Base-by-base conservation (phyloP, 2,888 invertebrate species). In the Trichacis sp. region DNA sequence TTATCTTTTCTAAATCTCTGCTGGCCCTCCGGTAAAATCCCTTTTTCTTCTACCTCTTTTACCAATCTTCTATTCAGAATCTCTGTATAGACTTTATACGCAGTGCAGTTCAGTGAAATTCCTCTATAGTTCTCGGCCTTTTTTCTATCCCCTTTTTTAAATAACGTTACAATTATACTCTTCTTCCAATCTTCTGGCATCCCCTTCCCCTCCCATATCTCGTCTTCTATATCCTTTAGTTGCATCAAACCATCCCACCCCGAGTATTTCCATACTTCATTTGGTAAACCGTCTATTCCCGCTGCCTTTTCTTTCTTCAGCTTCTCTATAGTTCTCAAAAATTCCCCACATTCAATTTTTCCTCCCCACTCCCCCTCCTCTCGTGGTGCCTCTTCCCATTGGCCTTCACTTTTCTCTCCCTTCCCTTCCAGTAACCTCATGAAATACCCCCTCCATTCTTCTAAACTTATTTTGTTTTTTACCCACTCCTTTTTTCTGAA, bases 21-120 rank as follows among this genome's bases (percentile, higher is more conserved):
- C 29, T 71, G 69, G 1, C 33, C 63, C 5, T 73, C 66, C 15
- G 62, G 61, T 71, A n/a, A n/a, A n/a, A n/a, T n/a, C n/a, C n/a
- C n/a, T n/a, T n/a, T n/a, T n/a, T n/a, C n/a, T n/a, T n/a, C 68
- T 4, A 65, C 24, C 29, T 66, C 60, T 9, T 49, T 40, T 9
- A 47, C 55, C 47, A 72, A 14, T 40, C 66, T 70, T 3, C 51
- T 49, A 0, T 47, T 59, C 15, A 73, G 1, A 1, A 72, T 49
- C 17, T 47, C 56, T 0, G 66, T 49, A 15, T 71, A 70, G 30
- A 71, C 58, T 20, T 72, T 69, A 20, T 71, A 73, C 1, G 48
- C 57, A 1, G 67, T 53, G 9, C 55, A 19, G 15, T 69, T 30
- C 5, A 74, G 18, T 0, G 70, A 56, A 4, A 73, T 65, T 8